Evolutionary conservation across 1,140 invertebrate genomes (phyloP), one percentile per base, ranked within the genome.

Genomic region (Laupala kohalensis): DNA sequence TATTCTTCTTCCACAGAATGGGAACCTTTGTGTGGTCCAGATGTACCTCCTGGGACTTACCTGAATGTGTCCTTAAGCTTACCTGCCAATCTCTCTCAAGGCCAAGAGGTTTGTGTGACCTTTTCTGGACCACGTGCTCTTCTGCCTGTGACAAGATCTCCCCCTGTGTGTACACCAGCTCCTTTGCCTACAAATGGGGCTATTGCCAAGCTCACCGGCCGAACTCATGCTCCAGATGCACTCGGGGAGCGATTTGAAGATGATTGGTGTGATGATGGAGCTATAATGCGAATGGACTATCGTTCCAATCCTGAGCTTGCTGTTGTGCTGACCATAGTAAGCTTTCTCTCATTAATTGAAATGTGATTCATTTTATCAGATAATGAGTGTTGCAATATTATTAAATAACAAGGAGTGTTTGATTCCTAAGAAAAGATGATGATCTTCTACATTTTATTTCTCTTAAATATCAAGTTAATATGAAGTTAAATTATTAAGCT

Each of bases 181-280:
- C 25, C 26, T 5, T 0, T 53, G 25, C 53, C 53, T 28, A 26
- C 25, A 9, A 23, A n/a, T 15, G 64, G 30, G 6, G 13, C 30
- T n/a, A 15, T 15, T 4, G 71, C 64, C 12, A n/a, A 27, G 23
- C 23, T 71, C 15, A 12, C 26, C 19, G 37, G 64, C 13, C 29
- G 65, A 25, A 68, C 64, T 67, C 64, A 37, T 23, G 71, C 28
- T 19, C 24, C 28, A 13, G 71, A 71, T 12, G 66, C 53, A 6
- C 37, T 71, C 19, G 71, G 71, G 25, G 69, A 70, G 53, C 53
- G 69, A 28, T 27, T 53, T 12, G 71, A 71, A 66, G 64, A 66
- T 37, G 71, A 71, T 37, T 71, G 71, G 71, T 71, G 71, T 24
- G 64, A 64, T 25, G 71, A 53, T 26, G 71, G 71, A 66, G 29